These are phyloP conservation scores for Drosophila gunungcola DNA, from an alignment of 1,140 invertebrate species.

Conservation along the genomic window DNA sequence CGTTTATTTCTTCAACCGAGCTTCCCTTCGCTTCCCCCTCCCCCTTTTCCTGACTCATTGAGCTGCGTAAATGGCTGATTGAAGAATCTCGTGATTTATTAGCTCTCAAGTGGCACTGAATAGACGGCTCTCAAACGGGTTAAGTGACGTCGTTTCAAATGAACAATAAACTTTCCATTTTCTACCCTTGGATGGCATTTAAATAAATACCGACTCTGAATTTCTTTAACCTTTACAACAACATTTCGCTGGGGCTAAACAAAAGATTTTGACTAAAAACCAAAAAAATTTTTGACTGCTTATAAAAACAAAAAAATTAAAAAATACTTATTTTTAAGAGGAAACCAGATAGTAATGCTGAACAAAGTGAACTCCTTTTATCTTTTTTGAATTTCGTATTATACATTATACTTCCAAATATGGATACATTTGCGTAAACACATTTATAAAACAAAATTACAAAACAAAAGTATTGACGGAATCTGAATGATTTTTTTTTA, in stretches of 20 bases:
- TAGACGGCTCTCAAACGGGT: conserved; percentile 24
- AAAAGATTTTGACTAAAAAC: too few relatives aligned
- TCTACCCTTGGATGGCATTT: conserved; percentile 8
- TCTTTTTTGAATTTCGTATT: too few relatives aligned
- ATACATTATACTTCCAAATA: too few relatives aligned
- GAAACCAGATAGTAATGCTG: too few relatives aligned
- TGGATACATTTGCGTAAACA: too few relatives aligned
- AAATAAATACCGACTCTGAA: not conserved
- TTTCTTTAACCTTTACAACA: not conserved
- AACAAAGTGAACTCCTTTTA: too few relatives aligned
- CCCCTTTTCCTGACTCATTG: not conserved
- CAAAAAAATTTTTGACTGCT: too few relatives aligned
- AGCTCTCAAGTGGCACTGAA: conserved; percentile 23
- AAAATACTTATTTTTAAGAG: too few relatives aligned
- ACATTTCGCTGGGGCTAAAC: not conserved
- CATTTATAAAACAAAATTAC: too few relatives aligned
- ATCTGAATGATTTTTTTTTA: too few relatives aligned
- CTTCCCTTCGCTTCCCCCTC: not conserved
- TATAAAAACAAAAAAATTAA: too few relatives aligned
- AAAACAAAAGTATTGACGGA: too few relatives aligned
- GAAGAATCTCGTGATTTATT: conserved; percentile 41
- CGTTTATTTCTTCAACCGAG: conserved; percentile 12
- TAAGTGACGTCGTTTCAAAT: conserved; percentile 39
- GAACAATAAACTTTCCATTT: conserved; percentile 29
- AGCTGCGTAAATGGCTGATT: conserved; percentile 19